These are phyloP conservation scores for Spodoptera littoralis DNA, from an alignment of 2,888 invertebrate species.

Conservation along the genomic window DNA sequence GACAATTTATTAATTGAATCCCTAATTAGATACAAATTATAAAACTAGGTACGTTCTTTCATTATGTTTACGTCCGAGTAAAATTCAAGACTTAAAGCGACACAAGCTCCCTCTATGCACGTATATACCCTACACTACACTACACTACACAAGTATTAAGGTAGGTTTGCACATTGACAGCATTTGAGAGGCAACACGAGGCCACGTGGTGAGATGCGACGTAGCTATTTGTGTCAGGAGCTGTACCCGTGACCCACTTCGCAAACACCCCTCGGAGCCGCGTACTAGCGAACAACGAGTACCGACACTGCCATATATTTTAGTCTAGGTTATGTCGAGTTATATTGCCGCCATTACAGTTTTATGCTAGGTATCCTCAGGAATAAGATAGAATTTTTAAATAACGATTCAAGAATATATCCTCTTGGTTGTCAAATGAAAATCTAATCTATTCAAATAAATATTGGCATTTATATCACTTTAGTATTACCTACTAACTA, in stretches of 20 bases:
- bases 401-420: constrained; percentile 11
- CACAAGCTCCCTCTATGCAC: constrained; percentile 1
- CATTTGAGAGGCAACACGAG: constrained; percentile 70
- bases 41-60: too few species aligned
- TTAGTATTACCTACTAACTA: too few species aligned
- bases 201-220: constrained; percentile 83
- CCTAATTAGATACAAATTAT: neutral
- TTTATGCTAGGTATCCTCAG: constrained; percentile 53
- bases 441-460: too few species aligned
- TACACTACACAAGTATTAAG: constrained; percentile 13
- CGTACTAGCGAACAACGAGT: constrained; percentile 42
- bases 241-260: constrained; percentile 87
- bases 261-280: constrained; percentile 75
- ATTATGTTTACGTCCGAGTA: too few species aligned
- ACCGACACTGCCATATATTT: constrained; percentile 78
- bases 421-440: neutral
- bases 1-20: neutral
- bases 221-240: constrained; percentile 86
- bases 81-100: neutral
- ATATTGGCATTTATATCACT: too few species aligned
- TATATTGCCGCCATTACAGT: constrained; percentile 61
- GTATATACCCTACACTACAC: constrained; percentile 7
- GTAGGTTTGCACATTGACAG: constrained; percentile 58
- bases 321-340: constrained; percentile 81
- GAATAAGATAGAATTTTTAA: constrained; percentile 33